These are phyloP conservation scores for Doryteuthis pealeii DNA, from an alignment of 1,140 invertebrate genomes.

Conservation along the genomic window DNA sequence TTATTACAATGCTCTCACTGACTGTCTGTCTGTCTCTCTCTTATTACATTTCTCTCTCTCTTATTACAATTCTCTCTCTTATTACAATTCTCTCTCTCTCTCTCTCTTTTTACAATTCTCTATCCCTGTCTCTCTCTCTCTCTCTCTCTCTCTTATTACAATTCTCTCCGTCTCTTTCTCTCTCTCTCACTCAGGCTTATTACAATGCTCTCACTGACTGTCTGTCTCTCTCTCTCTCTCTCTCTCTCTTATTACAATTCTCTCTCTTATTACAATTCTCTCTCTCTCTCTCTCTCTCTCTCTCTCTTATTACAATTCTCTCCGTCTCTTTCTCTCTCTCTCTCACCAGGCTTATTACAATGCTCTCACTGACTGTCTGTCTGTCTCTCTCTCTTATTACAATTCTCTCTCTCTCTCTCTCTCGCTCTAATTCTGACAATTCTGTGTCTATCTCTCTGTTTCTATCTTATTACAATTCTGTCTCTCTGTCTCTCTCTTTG, in stretches of 20 bases:
- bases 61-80: neutral
- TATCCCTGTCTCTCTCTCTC: no score
- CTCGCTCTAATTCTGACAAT: slow-evolving; percentile 18
- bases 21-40: slow-evolving; percentile 46
- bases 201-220: neutral
- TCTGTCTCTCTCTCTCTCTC: slow-evolving; percentile 16
- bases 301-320: no score
- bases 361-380: no score
- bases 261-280: no score
- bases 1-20: slow-evolving; percentile 24
- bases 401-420: slow-evolving; percentile 15
- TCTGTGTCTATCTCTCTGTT: neutral
- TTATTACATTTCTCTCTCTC: neutral
- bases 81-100: no score
- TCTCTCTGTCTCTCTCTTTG: no score
- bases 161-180: neutral
- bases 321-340: slow-evolving; percentile 33
- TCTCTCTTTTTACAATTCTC: no score
- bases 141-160: neutral
- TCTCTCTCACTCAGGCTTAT: neutral
- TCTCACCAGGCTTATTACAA: no score
- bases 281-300: slow-evolving; percentile 58
- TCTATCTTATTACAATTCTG: no score
- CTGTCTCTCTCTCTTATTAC: slow-evolving; percentile 30
- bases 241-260: no score